Evolutionary conservation across 2,113 vertebrate species (phyloP).

Genomic region (Neogobius melanostomus): DNA sequence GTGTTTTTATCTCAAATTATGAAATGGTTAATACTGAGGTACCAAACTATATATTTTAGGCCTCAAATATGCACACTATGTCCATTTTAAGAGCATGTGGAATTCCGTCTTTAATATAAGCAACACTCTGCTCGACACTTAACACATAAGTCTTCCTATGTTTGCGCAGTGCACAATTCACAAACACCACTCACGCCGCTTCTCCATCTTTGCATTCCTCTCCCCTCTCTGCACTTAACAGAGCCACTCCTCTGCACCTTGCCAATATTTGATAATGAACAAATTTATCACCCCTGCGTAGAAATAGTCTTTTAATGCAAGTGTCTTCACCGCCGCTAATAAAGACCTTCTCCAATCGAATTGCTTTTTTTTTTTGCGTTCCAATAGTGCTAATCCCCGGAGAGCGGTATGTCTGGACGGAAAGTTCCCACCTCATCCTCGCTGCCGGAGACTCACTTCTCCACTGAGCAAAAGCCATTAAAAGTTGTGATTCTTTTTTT

Average conservation of each 20-base stretch:
- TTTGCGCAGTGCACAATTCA: no score
- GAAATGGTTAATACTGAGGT: no score
- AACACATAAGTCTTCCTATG: no score
- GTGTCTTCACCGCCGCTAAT: constrained; percentile 54
- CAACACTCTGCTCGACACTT: no score
- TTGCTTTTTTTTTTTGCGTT: constrained; percentile 56
- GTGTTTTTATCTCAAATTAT: no score
- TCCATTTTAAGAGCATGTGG: no score
- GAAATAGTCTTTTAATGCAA: constrained; percentile 51
- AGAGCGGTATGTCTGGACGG: constrained; percentile 43
- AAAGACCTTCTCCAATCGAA: constrained; percentile 62
- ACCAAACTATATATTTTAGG: no score
- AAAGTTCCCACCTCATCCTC: background rate
- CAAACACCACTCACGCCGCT: no score
- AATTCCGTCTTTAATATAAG: no score
- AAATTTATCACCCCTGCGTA: constrained; percentile 62
- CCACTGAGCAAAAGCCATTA: constrained; percentile 70
- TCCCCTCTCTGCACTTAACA: constrained; percentile 13
- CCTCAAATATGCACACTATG: no score
- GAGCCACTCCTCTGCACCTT: constrained; percentile 39
- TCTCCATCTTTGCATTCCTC: background rate
- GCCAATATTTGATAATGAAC: constrained; percentile 55
- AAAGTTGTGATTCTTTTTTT: constrained; percentile 63
- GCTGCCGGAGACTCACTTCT: constrained; percentile 22
- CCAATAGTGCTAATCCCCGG: constrained; percentile 71